Evolutionary conservation across 2,113 vertebrate genomes (phyloP).

Genomic region (Pituophis catenifer): DNA sequence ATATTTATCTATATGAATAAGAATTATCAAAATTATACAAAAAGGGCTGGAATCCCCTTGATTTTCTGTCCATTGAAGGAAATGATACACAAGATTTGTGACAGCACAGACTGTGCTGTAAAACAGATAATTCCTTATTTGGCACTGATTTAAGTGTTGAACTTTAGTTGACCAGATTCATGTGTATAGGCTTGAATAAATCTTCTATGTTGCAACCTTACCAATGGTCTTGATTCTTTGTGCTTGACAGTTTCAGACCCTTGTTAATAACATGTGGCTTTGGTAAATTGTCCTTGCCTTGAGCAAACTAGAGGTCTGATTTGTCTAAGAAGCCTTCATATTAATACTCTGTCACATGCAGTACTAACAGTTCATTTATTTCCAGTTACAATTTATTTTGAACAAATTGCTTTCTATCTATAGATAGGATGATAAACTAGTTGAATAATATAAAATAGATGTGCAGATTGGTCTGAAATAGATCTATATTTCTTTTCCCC

Average conservation of each 20-base stretch:
- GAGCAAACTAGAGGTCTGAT: slow-evolving; percentile 11
- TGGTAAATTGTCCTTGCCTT: slow-evolving; percentile 14
- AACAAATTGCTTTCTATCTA: background rate
- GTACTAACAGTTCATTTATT: background rate
- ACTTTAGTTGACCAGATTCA: background rate
- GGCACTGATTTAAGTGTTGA: background rate
- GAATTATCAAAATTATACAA: background rate
- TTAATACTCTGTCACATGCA: background rate
- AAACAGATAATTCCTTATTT: background rate
- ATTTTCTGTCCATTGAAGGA: background rate
- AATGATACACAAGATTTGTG: background rate
- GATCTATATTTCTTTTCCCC: background rate
- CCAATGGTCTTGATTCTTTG: background rate
- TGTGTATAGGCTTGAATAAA: background rate
- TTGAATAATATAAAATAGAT: background rate
- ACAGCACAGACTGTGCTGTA: background rate
- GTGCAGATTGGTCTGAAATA: background rate
- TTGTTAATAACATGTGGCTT: slow-evolving; percentile 15
- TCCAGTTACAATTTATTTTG: background rate
- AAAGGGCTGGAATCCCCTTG: background rate
- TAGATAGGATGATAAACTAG: background rate
- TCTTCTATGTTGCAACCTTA: background rate
- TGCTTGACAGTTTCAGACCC: slow-evolving; percentile 1
- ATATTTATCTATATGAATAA: background rate
- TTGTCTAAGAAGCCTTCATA: background rate